These are phyloP conservation scores for Amaurobius ferox DNA, from an alignment of 2,888 invertebrate species.

Conservation along the genomic window DNA sequence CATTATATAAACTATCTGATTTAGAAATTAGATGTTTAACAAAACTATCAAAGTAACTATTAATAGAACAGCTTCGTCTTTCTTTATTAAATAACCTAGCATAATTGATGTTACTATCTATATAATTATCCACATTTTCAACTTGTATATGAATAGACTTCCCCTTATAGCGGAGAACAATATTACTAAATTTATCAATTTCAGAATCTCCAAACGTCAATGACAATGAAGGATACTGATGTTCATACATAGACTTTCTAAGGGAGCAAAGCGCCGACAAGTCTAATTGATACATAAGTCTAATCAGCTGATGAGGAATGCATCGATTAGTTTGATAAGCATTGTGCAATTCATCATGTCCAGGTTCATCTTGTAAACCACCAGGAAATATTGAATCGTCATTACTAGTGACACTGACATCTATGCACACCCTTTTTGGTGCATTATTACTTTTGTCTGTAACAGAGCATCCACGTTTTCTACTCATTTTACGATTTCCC, in stretches of 20 bases:
- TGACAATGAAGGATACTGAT: constrained; percentile 42
- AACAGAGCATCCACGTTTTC: constrained; percentile 29
- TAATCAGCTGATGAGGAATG: constrained; percentile 23
- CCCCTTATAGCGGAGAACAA: constrained; percentile 28
- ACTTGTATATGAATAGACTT: constrained; percentile 26
- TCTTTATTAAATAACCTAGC: constrained; percentile 28
- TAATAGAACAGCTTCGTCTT: constrained; percentile 23
- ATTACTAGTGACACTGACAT: constrained; percentile 26
- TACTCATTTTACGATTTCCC: constrained; percentile 26
- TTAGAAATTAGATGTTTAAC: constrained; percentile 36
- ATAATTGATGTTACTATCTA: constrained; percentile 24
- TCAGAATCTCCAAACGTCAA: constrained; percentile 21
- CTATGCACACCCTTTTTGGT: constrained; percentile 37
- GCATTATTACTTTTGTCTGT: constrained; percentile 27
- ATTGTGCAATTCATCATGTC: neutral
- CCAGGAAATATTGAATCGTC: constrained; percentile 27
- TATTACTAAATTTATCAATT: constrained; percentile 29
- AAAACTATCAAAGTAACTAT: constrained; percentile 33
- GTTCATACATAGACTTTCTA: constrained; percentile 37
- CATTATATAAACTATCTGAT: constrained; percentile 14
- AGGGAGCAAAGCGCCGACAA: constrained; percentile 33
- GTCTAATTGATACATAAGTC: constrained; percentile 26
- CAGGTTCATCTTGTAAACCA: constrained; percentile 26
- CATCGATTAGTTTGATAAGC: constrained; percentile 21
- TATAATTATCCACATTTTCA: constrained; percentile 31